These are phyloP conservation scores for human (Homo sapiens) DNA, from an alignment of 2,113 vertebrate genomes.

Conservation along the genomic window GRCh38 chr18:44167501-44168000, in stretches of 20 bases:
- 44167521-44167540: not conserved
- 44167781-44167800: not conserved
- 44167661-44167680: not conserved
- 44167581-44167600: not conserved
- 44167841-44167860: not conserved
- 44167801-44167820: not conserved
- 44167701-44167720: not conserved
- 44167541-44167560: not conserved
- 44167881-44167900: not conserved
- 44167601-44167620: not conserved
- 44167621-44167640: not conserved
- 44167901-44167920: not conserved
- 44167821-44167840: conserved; percentile 8
- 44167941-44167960: conserved; percentile 37
- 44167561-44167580: not conserved
- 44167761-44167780: not conserved
- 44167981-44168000: not conserved
- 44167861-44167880: not conserved
- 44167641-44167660: not conserved
- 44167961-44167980: not conserved
- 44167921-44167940: not conserved
- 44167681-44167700: not conserved
- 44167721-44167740: not conserved
- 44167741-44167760: not conserved
- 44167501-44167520: not conserved